A percentile compares a stretch with the other conserved stretches of the same genome.
Conservation (phyloP, 2,888 invertebrate species). For the Drosophila melanosoma region DNA sequence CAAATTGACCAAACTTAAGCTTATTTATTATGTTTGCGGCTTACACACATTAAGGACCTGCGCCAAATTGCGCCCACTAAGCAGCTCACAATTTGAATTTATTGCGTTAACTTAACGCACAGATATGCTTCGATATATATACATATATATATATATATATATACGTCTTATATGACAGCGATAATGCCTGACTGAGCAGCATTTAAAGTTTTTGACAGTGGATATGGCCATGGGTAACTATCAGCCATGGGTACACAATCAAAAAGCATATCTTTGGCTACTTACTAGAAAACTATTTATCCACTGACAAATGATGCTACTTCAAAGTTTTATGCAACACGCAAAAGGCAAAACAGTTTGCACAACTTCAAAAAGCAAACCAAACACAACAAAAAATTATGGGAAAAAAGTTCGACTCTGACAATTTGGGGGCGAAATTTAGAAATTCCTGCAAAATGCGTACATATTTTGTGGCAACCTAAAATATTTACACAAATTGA, state of each 20-base stretch:
- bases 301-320: constrained; percentile 80
- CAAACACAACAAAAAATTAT: constrained; percentile 8
- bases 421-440: constrained; percentile 11
- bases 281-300: constrained; percentile 79
- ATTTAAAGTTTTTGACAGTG: constrained; percentile 55
- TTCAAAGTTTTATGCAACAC: constrained; percentile 66
- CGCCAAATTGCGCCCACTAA: constrained; percentile 59
- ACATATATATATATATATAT: neutral
- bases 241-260: constrained; percentile 68
- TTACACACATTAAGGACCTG: constrained; percentile 74
- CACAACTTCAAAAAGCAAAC: constrained; percentile 63
- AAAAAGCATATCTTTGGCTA: constrained; percentile 79
- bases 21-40: constrained; percentile 80
- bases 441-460: neutral
- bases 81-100: constrained; percentile 71
- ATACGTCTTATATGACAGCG: neutral
- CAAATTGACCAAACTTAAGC: constrained; percentile 81
- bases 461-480: neutral
- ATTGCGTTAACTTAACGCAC: constrained; percentile 52
- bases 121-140: constrained; percentile 12
- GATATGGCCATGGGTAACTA: constrained; percentile 70
- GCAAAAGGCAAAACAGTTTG: constrained; percentile 78
- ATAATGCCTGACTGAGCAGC: constrained; percentile 44
- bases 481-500: neutral
- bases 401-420: constrained; percentile 34